phyloP scores from a whole-genome alignment of 2,888 invertebrate species.

The Itoplectis maculator region DNA sequence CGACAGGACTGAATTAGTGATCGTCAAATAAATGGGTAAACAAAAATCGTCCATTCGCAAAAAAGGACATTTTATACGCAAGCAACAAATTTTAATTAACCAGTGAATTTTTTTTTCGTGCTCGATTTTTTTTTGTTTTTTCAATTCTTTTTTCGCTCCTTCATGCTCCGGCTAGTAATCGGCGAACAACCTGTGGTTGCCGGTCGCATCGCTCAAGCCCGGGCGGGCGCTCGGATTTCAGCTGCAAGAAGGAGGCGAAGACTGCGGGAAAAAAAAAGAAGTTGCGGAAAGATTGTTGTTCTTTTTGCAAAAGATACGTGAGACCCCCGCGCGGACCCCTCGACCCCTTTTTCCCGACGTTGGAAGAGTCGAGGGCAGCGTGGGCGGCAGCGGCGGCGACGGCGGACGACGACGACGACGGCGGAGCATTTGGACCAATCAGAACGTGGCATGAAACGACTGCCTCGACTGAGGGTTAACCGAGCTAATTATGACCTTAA shows the following conservation, averaged over 20 bases:
- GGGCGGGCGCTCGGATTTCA: neutral
- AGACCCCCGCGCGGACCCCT: neutral
- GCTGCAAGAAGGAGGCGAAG: too few species aligned
- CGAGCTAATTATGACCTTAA: slow-evolving; percentile 78
- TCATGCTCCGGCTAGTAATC: slow-evolving; percentile 49
- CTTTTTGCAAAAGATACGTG: neutral
- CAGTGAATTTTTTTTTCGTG: neutral
- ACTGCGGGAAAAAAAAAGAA: neutral
- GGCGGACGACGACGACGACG: neutral
- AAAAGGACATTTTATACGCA: neutral
- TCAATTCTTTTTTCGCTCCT: slow-evolving; percentile 69
- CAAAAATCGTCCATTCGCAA: neutral
- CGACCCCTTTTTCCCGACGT: neutral
- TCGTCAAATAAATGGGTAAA: neutral
- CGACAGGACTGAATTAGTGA: neutral
- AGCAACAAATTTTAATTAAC: neutral
- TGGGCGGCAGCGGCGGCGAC: neutral
- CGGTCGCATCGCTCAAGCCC: too few species aligned
- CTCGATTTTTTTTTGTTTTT: neutral
- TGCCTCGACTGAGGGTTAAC: slow-evolving; percentile 72
- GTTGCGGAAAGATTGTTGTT: neutral
- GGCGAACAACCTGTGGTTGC: too few species aligned
- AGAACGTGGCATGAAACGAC: slow-evolving; percentile 75
- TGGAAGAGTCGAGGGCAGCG: too few species aligned
- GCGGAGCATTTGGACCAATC: slow-evolving; percentile 72